Conservation (phyloP, 2,797 vertebrate genomes). For the Acestrorhynchus altus region DNA sequence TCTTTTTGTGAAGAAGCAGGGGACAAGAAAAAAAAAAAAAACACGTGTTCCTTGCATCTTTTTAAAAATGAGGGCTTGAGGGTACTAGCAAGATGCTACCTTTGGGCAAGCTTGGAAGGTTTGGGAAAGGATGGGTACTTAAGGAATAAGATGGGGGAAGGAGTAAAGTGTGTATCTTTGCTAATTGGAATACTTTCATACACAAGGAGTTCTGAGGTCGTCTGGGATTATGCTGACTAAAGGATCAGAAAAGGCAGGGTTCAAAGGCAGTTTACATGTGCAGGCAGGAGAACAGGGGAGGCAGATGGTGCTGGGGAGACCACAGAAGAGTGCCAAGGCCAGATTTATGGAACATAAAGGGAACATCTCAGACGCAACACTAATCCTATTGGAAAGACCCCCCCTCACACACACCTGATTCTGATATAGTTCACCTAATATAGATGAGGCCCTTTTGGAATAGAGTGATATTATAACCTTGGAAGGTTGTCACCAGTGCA, state of each 20-base stretch:
- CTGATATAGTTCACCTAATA: not conserved
- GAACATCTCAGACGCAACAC: constrained; percentile 29
- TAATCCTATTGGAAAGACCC: constrained; percentile 20
- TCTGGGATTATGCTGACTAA: constrained; percentile 48
- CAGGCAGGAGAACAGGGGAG: constrained; percentile 29
- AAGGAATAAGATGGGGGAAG: constrained; percentile 13
- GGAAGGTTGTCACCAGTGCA: not conserved
- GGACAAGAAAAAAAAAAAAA: constrained; percentile 23
- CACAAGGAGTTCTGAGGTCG: constrained; percentile 30
- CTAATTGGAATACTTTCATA: constrained; percentile 44
- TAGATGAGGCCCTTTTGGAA: not conserved
- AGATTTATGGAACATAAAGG: constrained; percentile 22
- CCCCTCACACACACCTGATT: not conserved
- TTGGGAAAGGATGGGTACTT: constrained; percentile 40
- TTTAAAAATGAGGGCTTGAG: constrained; percentile 24
- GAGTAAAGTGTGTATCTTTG: constrained; percentile 16
- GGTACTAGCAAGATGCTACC: constrained; percentile 13
- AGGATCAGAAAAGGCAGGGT: constrained; percentile 32
- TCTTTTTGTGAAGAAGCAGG: constrained; percentile 14
- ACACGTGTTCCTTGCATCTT: constrained; percentile 11
- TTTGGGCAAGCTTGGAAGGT: constrained; percentile 25
- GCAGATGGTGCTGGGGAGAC: constrained; percentile 32
- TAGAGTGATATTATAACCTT: not conserved
- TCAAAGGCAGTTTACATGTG: constrained; percentile 34
- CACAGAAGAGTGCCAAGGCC: constrained; percentile 11